These are phyloP conservation scores for Byasa hedistus DNA, from an alignment of 2,888 invertebrate genomes.

Conservation along the genomic window DNA sequence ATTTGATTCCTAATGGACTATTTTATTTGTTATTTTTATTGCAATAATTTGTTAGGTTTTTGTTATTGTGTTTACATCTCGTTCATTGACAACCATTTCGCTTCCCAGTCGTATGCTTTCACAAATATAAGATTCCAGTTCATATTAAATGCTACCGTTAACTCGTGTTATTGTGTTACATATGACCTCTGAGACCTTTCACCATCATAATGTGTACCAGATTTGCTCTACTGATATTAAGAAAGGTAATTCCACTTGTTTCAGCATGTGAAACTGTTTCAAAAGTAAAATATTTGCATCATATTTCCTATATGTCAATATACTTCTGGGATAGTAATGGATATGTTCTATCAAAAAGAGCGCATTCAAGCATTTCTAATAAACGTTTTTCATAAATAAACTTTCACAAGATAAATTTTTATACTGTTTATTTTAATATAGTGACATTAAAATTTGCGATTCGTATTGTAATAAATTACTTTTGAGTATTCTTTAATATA, in stretches of 20 bases:
- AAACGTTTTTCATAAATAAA: no score
- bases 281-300: not conserved
- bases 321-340: no score
- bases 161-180: slow-evolving; percentile 20
- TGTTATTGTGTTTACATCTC: not conserved
- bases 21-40: no score
- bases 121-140: slow-evolving; percentile 14
- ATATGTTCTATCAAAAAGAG: no score
- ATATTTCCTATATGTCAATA: no score
- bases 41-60: not conserved
- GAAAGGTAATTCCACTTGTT: not conserved
- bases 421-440: no score
- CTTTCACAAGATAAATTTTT: no score
- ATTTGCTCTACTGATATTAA: not conserved
- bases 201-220: slow-evolving; percentile 5
- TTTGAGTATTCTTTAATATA: no score
- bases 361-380: no score
- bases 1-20: no score
- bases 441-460: no score
- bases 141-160: slow-evolving; percentile 26
- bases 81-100: not conserved
- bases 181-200: slow-evolving; percentile 22
- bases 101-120: slow-evolving; percentile 1
- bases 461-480: no score
- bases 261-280: not conserved